phyloP scores from a whole-genome alignment of 2,113 vertebrate species.

The Gambusia holbrooki region DNA sequence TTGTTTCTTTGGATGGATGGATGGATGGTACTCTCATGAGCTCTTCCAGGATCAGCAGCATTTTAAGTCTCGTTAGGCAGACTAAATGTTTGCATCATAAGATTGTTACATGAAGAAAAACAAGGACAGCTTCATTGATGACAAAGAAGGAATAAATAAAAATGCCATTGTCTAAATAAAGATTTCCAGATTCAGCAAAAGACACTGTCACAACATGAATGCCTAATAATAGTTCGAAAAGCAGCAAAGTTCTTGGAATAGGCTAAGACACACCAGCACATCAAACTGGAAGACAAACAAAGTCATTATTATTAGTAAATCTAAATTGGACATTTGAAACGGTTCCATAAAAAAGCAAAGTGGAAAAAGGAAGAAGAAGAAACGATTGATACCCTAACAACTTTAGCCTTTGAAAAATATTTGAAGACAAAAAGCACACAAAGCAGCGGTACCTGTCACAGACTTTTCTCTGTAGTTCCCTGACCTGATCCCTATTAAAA shows the following conservation, averaged over 20 bases:
- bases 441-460: background rate
- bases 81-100: background rate
- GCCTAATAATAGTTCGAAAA: background rate
- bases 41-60: background rate
- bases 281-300: background rate
- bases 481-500: conserved; percentile 4
- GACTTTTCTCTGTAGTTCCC: background rate
- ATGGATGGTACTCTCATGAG: too few species aligned
- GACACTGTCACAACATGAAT: background rate
- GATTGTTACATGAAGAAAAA: background rate
- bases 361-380: background rate
- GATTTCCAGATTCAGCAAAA: background rate
- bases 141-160: too few species aligned
- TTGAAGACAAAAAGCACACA: background rate
- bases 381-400: background rate
- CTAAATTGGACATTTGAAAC: conserved; percentile 2
- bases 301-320: background rate
- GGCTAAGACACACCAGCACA: too few species aligned
- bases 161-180: background rate
- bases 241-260: background rate
- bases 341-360: background rate
- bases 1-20: too few species aligned
- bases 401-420: background rate
- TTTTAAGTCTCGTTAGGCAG: background rate
- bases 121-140: too few species aligned